A percentile compares a stretch with the other conserved stretches of the same genome.
These are phyloP conservation scores for Amiota mariae DNA, from an alignment of 2,888 invertebrate genomes.

Conservation along the genomic window DNA sequence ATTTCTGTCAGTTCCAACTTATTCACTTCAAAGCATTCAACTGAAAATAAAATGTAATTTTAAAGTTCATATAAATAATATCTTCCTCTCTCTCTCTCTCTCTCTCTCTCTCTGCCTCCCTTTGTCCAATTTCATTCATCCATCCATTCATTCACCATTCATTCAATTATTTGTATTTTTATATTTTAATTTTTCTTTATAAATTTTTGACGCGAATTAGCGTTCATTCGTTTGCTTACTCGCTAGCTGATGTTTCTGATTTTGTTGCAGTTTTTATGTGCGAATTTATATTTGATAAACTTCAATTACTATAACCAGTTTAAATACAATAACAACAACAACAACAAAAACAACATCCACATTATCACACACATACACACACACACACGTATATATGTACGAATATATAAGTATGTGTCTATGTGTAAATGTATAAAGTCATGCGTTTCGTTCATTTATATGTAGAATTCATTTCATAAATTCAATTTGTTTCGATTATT, in stretches of 20 bases:
- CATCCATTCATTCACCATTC: no score
- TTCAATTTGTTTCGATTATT: slow-evolving; percentile 65
- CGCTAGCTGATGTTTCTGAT: slow-evolving; percentile 31
- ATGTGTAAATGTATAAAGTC: slow-evolving; percentile 32
- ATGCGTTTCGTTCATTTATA: slow-evolving; percentile 30
- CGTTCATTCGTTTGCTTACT: background rate
- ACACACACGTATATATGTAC: no score
- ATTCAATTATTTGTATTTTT: slow-evolving; percentile 22
- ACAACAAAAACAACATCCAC: no score
- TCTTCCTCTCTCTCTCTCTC: no score
- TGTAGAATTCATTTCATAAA: slow-evolving; percentile 65
- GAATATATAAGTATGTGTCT: no score
- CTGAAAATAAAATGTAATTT: slow-evolving; percentile 32
- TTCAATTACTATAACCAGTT: slow-evolving; percentile 58
- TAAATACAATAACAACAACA: slow-evolving; percentile 12
- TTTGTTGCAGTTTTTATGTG: slow-evolving; percentile 21
- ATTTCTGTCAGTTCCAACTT: slow-evolving; percentile 5
- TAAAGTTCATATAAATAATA: slow-evolving; percentile 26
- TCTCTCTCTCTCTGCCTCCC: no score
- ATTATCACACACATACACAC: background rate
- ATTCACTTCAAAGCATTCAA: slow-evolving; percentile 9
- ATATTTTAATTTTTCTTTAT: slow-evolving; percentile 1
- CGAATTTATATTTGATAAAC: slow-evolving; percentile 51
- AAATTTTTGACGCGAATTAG: no score
- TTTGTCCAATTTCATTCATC: background rate